These are phyloP conservation scores for Stratiomys singularior DNA, from an alignment of 2,888 invertebrate genomes.

Conservation along the genomic window DNA sequence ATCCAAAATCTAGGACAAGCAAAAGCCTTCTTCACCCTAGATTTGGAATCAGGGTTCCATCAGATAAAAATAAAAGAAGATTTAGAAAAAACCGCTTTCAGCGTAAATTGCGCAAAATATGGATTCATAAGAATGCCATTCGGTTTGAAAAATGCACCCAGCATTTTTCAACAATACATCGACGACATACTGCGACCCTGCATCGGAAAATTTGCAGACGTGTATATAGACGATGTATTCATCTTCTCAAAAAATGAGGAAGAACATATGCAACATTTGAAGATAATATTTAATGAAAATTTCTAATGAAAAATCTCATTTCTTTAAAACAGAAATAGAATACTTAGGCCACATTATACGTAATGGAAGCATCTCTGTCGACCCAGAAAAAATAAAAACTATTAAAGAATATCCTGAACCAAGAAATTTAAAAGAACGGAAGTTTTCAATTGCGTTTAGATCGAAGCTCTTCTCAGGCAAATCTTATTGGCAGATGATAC, in stretches of 20 bases:
- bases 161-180: slow-evolving; percentile 46
- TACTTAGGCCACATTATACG: too few species aligned
- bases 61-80: slow-evolving; percentile 15
- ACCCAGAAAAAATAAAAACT: slow-evolving; percentile 51
- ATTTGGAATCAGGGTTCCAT: slow-evolving; percentile 31
- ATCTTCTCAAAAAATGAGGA: slow-evolving; percentile 53
- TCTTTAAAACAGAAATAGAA: background rate
- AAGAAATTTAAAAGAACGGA: slow-evolving; percentile 52
- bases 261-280: slow-evolving; percentile 47
- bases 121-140: slow-evolving; percentile 47
- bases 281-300: slow-evolving; percentile 51
- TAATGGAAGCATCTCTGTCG: too few species aligned
- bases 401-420: slow-evolving; percentile 51
- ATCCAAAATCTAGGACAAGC: slow-evolving; percentile 31
- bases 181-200: slow-evolving; percentile 44
- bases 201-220: slow-evolving; percentile 53
- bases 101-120: slow-evolving; percentile 37
- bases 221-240: slow-evolving; percentile 27
- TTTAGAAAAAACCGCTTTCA: slow-evolving; percentile 12
- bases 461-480: too few species aligned
- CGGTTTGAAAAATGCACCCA: slow-evolving; percentile 48
- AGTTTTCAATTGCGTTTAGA: too few species aligned
- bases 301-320: slow-evolving; percentile 53
- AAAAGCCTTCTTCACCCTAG: background rate
- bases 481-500: too few species aligned